A percentile compares a stretch with the other conserved stretches of the same genome.
Conservation (phyloP, 2,797 vertebrate genomes). For the Gastrophryne carolinensis region DNA sequence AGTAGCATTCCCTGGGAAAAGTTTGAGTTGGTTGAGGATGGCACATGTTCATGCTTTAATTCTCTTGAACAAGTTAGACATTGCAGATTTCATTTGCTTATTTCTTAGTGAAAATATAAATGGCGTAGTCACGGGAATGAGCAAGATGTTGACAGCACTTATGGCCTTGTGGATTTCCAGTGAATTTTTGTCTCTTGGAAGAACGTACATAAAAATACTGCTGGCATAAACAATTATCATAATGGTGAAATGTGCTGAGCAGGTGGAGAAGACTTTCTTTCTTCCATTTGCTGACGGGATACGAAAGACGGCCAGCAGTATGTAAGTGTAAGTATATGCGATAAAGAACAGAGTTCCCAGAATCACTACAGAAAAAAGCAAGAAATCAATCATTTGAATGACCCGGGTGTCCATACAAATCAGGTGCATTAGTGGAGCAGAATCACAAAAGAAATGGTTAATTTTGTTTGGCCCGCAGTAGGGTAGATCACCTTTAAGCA, state of each 20-base stretch:
- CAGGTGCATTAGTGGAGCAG: background rate
- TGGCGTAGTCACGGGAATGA: background rate
- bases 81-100: background rate
- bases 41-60: too few species aligned
- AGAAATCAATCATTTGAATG: background rate
- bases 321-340: background rate
- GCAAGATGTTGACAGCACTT: background rate
- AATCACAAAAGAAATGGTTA: background rate
- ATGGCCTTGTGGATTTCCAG: background rate
- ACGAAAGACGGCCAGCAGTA: background rate
- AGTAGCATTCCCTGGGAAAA: too few species aligned
- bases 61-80: background rate
- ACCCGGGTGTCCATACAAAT: background rate
- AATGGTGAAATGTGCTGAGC: background rate
- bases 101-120: slow-evolving; percentile 9
- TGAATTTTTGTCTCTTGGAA: background rate
- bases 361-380: background rate
- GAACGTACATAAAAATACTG: slow-evolving; percentile 12
- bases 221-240: slow-evolving; percentile 1
- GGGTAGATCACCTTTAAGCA: background rate
- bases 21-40: too few species aligned
- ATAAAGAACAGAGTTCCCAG: background rate
- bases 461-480: slow-evolving; percentile 5
- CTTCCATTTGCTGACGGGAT: background rate
- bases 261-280: background rate